Conservation (phyloP, 2,797 vertebrate genomes). For the Gymnodraco acuticeps region DNA sequence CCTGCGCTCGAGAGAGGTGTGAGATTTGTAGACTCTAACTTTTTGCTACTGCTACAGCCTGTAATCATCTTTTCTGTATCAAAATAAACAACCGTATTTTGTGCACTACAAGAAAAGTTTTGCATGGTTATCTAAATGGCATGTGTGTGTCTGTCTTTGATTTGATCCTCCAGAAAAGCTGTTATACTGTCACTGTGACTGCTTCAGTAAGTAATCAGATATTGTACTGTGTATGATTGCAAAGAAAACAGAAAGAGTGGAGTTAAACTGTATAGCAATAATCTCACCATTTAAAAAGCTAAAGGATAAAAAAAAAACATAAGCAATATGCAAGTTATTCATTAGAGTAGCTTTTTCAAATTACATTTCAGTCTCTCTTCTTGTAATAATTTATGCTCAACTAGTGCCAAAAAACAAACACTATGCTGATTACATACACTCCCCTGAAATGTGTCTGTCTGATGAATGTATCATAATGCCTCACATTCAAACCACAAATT, state of each 20-base stretch:
- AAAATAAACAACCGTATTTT: conserved; percentile 38
- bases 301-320: conserved; percentile 30
- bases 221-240: conserved; percentile 1
- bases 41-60: conserved; percentile 24
- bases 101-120: not conserved
- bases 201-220: conserved; percentile 39
- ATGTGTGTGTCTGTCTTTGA: conserved; percentile 12
- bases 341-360: conserved; percentile 12
- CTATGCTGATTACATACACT: conserved; percentile 28
- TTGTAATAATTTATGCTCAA: conserved; percentile 16
- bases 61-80: conserved; percentile 26
- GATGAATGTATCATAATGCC: not conserved
- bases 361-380: conserved; percentile 3
- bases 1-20: conserved; percentile 23
- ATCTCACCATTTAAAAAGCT: conserved; percentile 16
- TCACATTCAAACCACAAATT: not conserved
- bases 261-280: conserved; percentile 24
- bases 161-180: conserved; percentile 30
- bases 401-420: conserved; percentile 23
- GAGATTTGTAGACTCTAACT: conserved; percentile 37
- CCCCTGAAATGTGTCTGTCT: not conserved
- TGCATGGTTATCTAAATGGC: not conserved
- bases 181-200: conserved; percentile 40
- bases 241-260: not conserved
- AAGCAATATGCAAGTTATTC: conserved; percentile 32